Evolutionary conservation across 2,113 vertebrate genomes (phyloP).

Genomic region (Pelvicachromis taeniatus): DNA sequence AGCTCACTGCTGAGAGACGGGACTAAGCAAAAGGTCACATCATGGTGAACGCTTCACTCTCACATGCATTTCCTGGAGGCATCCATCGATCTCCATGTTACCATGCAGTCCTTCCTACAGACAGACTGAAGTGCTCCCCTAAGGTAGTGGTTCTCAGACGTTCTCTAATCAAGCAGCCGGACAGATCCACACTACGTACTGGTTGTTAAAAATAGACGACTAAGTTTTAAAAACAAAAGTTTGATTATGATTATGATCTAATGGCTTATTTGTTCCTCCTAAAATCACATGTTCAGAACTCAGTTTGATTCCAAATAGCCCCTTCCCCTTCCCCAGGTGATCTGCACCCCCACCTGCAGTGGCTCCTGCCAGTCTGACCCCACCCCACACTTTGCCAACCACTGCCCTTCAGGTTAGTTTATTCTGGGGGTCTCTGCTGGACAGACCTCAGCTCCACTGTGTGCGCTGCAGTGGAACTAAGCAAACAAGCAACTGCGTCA

Average conservation of each 20-base stretch:
- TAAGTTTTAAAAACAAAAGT: no score
- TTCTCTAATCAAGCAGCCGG: accelerated
- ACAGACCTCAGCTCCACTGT: neutral
- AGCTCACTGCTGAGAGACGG: neutral
- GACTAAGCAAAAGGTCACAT: neutral
- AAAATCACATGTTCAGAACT: neutral
- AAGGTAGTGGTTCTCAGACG: neutral
- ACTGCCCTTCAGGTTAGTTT: neutral
- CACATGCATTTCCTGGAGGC: neutral
- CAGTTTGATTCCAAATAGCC: neutral
- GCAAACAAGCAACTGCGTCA: neutral
- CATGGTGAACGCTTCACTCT: neutral
- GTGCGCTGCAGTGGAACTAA: no score
- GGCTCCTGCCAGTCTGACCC: neutral
- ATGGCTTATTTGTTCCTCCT: neutral
- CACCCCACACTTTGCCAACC: neutral
- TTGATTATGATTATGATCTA: neutral
- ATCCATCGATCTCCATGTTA: neutral
- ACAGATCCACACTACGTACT: neutral
- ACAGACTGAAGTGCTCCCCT: neutral
- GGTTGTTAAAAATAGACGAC: neutral
- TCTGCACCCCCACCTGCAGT: neutral
- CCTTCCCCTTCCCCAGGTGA: neutral
- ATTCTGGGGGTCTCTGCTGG: neutral
- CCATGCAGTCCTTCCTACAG: neutral